These are phyloP conservation scores for Lophius americanus DNA, from an alignment of 2,797 vertebrate genomes.

Conservation along the genomic window DNA sequence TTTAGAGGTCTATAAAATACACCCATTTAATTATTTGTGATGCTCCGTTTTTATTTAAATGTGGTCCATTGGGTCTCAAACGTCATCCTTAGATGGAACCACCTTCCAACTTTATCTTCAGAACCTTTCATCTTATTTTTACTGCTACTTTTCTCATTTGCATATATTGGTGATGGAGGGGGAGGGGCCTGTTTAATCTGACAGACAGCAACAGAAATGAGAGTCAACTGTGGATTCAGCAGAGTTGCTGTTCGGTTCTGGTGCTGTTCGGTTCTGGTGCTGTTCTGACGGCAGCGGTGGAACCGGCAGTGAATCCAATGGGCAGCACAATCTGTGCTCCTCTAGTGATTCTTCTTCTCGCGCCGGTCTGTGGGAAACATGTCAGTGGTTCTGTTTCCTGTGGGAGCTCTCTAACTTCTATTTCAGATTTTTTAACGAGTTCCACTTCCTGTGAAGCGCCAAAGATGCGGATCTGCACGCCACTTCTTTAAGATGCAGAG, in stretches of 20 bases:
- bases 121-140: no score
- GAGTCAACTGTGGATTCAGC: not conserved
- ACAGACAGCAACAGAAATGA: not conserved
- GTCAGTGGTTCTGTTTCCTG: constrained; percentile 21
- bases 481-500: constrained; percentile 5
- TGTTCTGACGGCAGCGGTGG: not conserved
- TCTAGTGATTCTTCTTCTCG: not conserved
- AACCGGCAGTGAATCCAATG: not conserved
- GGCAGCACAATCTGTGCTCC: not conserved
- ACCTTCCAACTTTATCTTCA: not conserved
- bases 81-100: not conserved
- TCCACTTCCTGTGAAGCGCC: constrained; percentile 35
- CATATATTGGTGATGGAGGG: not conserved
- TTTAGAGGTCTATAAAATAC: not conserved
- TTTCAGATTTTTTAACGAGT: constrained; percentile 31
- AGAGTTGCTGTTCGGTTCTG: not conserved
- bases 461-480: constrained; percentile 27
- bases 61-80: not conserved
- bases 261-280: not conserved
- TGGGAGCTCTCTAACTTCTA: constrained; percentile 33
- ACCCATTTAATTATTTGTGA: not conserved
- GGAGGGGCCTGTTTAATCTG: not conserved
- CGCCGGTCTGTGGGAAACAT: constrained; percentile 26
- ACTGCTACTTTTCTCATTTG: not conserved
- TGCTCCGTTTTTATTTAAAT: no score